Evolutionary conservation across 2,113 vertebrate species (phyloP).

Genomic region (Amphilophus citrinellus): DNA sequence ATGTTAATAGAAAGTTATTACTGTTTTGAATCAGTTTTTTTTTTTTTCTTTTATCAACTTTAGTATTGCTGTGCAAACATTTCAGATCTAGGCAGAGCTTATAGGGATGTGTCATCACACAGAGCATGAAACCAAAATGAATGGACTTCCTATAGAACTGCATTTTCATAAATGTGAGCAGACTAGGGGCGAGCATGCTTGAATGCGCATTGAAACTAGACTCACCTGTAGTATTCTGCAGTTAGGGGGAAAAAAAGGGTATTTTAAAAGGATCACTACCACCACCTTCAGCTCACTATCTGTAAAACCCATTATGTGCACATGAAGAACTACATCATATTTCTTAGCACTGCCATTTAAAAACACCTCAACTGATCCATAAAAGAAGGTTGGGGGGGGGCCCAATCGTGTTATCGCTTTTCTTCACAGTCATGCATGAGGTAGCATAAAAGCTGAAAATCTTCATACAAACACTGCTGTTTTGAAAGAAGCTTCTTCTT

Average conservation of each 20-base stretch:
- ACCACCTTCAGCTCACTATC: constrained; percentile 49
- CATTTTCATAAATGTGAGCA: constrained; percentile 28
- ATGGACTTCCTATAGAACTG: not conserved
- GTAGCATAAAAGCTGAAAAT: constrained; percentile 1
- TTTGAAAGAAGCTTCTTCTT: constrained; percentile 23
- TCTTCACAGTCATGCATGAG: not conserved
- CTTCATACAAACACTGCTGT: not conserved
- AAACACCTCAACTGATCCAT: not conserved
- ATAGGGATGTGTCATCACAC: not conserved
- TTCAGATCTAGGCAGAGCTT: not conserved
- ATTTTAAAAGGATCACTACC: constrained; percentile 33
- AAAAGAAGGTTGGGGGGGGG: not conserved
- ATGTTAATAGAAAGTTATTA: constrained; percentile 18
- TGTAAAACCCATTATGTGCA: constrained; percentile 15
- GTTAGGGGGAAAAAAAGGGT: not conserved
- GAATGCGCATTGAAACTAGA: not conserved
- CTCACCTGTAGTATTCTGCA: not conserved
- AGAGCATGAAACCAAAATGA: constrained; percentile 1
- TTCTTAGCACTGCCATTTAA: not conserved
- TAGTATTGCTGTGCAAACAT: not conserved
- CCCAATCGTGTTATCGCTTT: not conserved
- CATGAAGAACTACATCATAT: not conserved
- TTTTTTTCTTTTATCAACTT: not conserved
- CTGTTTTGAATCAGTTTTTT: not conserved
- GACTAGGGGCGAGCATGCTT: not conserved